Evolutionary conservation across 2,797 vertebrate genomes (phyloP).

Genomic region (Scolopax bukidnonensis): DNA sequence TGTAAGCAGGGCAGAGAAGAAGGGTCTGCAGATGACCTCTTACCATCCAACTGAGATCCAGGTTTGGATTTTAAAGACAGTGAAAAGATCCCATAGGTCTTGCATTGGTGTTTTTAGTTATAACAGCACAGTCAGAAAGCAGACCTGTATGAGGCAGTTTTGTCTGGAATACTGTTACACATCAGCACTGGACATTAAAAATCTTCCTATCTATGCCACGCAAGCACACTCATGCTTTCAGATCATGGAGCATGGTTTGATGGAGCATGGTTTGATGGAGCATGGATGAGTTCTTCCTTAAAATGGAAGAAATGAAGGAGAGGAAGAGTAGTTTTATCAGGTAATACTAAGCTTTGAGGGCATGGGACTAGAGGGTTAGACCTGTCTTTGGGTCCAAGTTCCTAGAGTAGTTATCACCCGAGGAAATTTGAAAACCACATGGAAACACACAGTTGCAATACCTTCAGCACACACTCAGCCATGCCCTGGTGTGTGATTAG

Average conservation of each 20-base stretch:
- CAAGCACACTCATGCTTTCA: background rate
- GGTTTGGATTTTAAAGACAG: background rate
- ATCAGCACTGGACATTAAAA: background rate
- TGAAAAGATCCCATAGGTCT: background rate
- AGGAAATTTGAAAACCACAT: background rate
- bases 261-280: background rate
- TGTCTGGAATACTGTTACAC: background rate
- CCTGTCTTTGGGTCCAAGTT: background rate
- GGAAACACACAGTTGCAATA: background rate
- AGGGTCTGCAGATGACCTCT: background rate
- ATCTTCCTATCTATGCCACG: background rate
- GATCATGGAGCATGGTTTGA: no score
- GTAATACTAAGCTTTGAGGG: background rate
- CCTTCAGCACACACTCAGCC: background rate
- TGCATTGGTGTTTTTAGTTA: background rate
- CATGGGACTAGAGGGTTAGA: background rate
- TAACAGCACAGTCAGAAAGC: background rate
- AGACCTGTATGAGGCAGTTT: background rate
- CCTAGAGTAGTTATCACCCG: background rate
- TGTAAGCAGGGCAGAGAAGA: background rate
- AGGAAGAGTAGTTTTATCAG: background rate
- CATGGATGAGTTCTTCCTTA: background rate
- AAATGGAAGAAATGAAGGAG: background rate
- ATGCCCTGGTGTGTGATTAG: fast-evolving
- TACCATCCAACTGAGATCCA: background rate